phyloP scores from a whole-genome alignment of 2,113 vertebrate species.

The Cyprinodon tularosa region DNA sequence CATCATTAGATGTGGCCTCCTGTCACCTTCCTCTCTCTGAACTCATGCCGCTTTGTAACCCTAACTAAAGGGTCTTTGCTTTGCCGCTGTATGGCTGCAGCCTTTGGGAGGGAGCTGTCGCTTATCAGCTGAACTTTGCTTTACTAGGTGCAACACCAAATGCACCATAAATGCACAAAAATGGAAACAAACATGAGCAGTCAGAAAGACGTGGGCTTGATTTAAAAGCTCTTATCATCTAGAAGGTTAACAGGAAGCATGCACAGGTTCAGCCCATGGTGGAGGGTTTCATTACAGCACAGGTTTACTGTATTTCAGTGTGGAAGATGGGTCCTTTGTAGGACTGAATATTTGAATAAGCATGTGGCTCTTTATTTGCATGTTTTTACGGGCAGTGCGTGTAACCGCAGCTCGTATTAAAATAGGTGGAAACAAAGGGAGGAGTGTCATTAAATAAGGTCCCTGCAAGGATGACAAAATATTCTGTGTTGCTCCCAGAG shows the following conservation, averaged over 20 bases:
- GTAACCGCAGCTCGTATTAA: neutral
- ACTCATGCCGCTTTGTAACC: neutral
- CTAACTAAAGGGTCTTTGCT: neutral
- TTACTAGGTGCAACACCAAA: constrained; percentile 9
- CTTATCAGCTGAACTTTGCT: constrained; percentile 57
- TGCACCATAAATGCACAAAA: neutral
- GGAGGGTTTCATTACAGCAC: neutral
- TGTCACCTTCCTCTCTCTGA: neutral
- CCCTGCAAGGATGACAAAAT: neutral
- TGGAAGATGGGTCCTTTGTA: neutral
- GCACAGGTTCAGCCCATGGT: neutral
- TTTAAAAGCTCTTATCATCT: neutral
- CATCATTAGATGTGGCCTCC: neutral
- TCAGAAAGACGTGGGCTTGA: neutral
- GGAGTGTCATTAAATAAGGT: neutral
- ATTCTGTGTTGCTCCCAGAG: neutral
- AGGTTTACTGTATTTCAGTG: neutral
- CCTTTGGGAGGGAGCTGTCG: neutral
- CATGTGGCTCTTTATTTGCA: neutral
- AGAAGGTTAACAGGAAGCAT: neutral
- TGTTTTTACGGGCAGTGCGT: neutral
- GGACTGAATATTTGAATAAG: neutral
- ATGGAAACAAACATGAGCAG: neutral
- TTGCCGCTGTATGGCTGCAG: neutral
- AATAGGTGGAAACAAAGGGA: neutral